Base-by-base conservation (phyloP, 2,888 invertebrate genomes). In the Agelastica alni region DNA sequence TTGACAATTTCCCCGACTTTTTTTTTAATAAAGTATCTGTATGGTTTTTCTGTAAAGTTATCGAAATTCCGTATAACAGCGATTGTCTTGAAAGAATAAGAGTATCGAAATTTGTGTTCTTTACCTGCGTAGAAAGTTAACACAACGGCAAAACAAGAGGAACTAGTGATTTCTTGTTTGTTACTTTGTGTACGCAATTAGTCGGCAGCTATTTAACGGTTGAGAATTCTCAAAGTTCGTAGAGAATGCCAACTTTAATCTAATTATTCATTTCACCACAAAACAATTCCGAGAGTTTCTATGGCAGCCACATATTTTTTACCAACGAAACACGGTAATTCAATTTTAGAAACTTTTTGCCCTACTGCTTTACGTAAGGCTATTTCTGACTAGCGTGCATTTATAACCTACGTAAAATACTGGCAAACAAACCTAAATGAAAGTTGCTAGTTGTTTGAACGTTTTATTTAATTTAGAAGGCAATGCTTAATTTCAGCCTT, bases 151-250 rank as follows among this genome's bases (percentile, higher is more conserved):
- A 43, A 53, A 58, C 57, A 58, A 51, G 34, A 39, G 44, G 22
- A 48, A 51, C 56, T 41, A 48, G 42, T 39, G 34, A 58, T 56
- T 51, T 56, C 56, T 51, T 56, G 56, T 56, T 51, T 47, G 56
- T 56, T 56, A 56, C 56, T 43, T 56, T 47, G 56, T 46, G 51
- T 56, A 51, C 58, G 55, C 57, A 59, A 56, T 56, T 52, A 57
- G 55, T 55, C 55, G 48, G 46, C 48, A 55, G 41, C 41, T 46
- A 60, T 53, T 55, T 48, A 52, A 42, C 43, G 53, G 55, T 51
- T 56, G 13, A 37, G 22, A 46, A 51, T 47, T 28, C 45, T 51
- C 34, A 20, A 37, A 43, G 47, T 56, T 56, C 17, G 51, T 20
- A 51, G 46, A 20, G 43, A 42, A 47, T 46, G 47, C 46, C 34